phyloP scores from a whole-genome alignment of 2,888 invertebrate species.

The Andrena chrysosceles region DNA sequence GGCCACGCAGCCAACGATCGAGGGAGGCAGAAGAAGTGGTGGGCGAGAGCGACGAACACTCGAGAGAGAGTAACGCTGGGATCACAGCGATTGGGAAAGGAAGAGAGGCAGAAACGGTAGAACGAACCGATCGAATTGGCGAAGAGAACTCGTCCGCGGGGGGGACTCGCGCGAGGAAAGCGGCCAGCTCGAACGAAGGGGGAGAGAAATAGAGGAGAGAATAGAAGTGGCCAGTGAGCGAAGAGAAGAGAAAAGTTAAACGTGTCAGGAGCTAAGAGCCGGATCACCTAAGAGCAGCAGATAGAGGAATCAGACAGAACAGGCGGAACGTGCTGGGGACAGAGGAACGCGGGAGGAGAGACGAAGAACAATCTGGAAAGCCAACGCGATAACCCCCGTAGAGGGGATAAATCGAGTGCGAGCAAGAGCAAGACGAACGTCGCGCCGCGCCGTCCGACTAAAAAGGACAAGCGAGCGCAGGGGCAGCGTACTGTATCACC shows the following conservation, averaged over 20 bases:
- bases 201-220: slow-evolving; percentile 26
- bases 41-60: slow-evolving; percentile 7
- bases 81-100: slow-evolving; percentile 1
- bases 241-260: slow-evolving; percentile 31
- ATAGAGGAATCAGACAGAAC: slow-evolving; percentile 69
- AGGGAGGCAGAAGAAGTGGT: background rate
- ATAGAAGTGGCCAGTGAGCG: background rate
- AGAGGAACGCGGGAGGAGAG: slow-evolving; percentile 27
- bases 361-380: slow-evolving; percentile 56
- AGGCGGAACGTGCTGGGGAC: slow-evolving; percentile 57
- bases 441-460: slow-evolving; percentile 3
- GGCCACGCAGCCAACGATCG: slow-evolving; percentile 11
- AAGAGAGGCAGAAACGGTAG: slow-evolving; percentile 18
- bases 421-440: slow-evolving; percentile 40
- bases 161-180: slow-evolving; percentile 11
- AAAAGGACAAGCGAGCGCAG: slow-evolving; percentile 51
- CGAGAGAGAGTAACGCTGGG: too few species aligned
- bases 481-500: slow-evolving; percentile 67
- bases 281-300: slow-evolving; percentile 60
- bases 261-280: slow-evolving; percentile 47
- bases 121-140: slow-evolving; percentile 39
- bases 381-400: slow-evolving; percentile 46
- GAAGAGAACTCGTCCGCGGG: slow-evolving; percentile 11
- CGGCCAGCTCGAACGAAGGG: background rate
- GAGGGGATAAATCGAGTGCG: slow-evolving; percentile 58